Percentiles rank a stretch among this genome's conserved stretches.
Conservation (phyloP, 2,113 vertebrate species). For the Trogon melanurus region DNA sequence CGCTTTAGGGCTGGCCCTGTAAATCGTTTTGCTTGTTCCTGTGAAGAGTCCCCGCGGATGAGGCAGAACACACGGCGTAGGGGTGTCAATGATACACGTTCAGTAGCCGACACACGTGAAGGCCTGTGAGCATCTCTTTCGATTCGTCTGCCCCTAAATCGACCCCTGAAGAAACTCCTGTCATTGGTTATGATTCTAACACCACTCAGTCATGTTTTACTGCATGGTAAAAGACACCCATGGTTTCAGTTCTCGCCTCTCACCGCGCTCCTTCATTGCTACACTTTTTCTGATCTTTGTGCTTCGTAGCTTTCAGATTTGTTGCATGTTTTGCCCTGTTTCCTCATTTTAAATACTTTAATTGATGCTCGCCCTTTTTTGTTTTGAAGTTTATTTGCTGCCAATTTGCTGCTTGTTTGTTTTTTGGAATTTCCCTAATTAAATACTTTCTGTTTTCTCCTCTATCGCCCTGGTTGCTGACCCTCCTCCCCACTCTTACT, state of each 20-base stretch:
- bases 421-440: conserved; percentile 92
- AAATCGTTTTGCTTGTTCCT: neutral
- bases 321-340: conserved; percentile 75
- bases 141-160: conserved; percentile 85
- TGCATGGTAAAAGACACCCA: conserved; percentile 86
- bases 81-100: neutral
- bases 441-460: conserved; percentile 99
- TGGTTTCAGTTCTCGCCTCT: conserved; percentile 71
- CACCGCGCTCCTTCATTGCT: conserved; percentile 66
- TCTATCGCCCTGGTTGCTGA: conserved; percentile 96
- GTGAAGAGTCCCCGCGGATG: neutral
- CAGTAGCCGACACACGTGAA: neutral
- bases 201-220: conserved; percentile 77
- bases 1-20: neutral
- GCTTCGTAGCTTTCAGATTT: conserved; percentile 74
- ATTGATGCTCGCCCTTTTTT: conserved; percentile 72
- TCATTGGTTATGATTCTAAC: conserved; percentile 83
- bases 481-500: conserved; percentile 98
- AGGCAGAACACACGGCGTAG: neutral
- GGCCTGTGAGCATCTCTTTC: conserved; percentile 77
- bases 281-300: conserved; percentile 68
- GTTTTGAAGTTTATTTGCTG: conserved; percentile 77
- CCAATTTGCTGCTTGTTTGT: conserved; percentile 85
- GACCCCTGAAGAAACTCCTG: conserved; percentile 87
- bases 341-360: conserved; percentile 73